These are phyloP conservation scores for Myxocyprinus asiaticus DNA, from an alignment of 2,113 vertebrate genomes.

Conservation along the genomic window DNA sequence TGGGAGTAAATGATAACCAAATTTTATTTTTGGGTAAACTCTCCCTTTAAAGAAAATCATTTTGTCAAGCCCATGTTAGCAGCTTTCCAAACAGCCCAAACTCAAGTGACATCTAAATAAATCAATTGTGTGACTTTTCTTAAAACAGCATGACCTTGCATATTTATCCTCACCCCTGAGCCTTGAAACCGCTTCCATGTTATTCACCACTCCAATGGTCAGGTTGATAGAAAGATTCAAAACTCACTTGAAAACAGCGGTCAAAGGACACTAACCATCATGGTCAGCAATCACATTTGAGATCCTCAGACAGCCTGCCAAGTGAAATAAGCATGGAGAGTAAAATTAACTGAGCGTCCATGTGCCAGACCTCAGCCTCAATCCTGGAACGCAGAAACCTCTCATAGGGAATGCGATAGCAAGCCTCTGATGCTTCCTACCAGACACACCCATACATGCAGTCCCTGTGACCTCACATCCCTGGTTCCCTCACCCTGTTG, in stretches of 20 bases:
- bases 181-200: conserved; percentile 14
- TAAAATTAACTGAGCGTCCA: conserved; percentile 80
- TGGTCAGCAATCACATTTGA: conserved; percentile 45
- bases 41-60: neutral
- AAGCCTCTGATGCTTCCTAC: conserved; percentile 38
- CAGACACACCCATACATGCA: conserved; percentile 51
- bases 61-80: neutral
- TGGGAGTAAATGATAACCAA: too few relatives aligned
- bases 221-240: conserved; percentile 68
- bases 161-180: conserved; percentile 14
- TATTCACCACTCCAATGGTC: conserved; percentile 22
- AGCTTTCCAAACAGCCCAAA: neutral
- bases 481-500: neutral
- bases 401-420: conserved; percentile 43
- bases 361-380: conserved; percentile 82
- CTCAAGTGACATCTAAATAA: conserved; percentile 7
- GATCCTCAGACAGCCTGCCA: conserved; percentile 81
- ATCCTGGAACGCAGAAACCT: conserved; percentile 69
- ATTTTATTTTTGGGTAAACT: too few relatives aligned
- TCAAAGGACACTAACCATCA: conserved; percentile 45
- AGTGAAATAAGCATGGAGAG: conserved; percentile 78
- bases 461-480: conserved; percentile 18
- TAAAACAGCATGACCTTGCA: conserved; percentile 6
- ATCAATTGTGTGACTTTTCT: neutral
- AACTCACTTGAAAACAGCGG: conserved; percentile 51